Conservation (phyloP, 1,140 invertebrate genomes). For the Zaprionus ornatus region DNA sequence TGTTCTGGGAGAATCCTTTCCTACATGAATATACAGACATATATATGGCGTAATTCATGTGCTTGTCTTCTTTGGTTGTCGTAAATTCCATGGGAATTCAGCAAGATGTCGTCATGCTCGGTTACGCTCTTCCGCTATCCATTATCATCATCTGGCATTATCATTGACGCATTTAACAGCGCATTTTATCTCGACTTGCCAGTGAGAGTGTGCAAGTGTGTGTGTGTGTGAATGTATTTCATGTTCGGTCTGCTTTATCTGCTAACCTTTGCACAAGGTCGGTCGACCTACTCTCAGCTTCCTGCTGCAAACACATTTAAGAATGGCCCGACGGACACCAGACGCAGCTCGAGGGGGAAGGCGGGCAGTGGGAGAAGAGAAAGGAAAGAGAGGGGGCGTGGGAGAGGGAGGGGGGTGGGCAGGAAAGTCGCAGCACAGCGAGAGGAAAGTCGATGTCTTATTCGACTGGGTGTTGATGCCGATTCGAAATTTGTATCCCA, state of each 20-base stretch:
- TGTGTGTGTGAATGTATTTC: background rate
- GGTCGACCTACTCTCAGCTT: constrained; percentile 34
- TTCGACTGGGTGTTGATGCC: constrained; percentile 39
- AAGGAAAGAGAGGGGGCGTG: background rate
- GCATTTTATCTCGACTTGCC: constrained; percentile 27
- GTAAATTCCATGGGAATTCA: constrained; percentile 33
- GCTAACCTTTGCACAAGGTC: constrained; percentile 49
- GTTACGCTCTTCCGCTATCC: constrained; percentile 44
- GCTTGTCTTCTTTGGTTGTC: background rate
- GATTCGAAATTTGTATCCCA: constrained; percentile 37
- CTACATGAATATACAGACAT: background rate
- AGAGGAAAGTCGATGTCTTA: constrained; percentile 20
- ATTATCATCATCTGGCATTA: constrained; percentile 49
- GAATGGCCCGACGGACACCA: background rate
- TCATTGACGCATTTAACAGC: constrained; percentile 51
- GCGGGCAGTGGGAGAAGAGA: background rate
- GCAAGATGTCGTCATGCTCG: constrained; percentile 29
- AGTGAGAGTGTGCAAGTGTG: background rate
- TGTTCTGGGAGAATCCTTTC: background rate
- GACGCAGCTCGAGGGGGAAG: background rate
- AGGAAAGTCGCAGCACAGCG: background rate
- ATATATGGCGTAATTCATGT: background rate
- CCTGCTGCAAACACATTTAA: background rate
- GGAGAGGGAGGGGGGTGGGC: background rate
- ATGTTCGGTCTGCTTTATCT: constrained; percentile 32